Evolutionary conservation across 2,113 vertebrate genomes (phyloP).

Genomic region (Siniperca knerii): DNA sequence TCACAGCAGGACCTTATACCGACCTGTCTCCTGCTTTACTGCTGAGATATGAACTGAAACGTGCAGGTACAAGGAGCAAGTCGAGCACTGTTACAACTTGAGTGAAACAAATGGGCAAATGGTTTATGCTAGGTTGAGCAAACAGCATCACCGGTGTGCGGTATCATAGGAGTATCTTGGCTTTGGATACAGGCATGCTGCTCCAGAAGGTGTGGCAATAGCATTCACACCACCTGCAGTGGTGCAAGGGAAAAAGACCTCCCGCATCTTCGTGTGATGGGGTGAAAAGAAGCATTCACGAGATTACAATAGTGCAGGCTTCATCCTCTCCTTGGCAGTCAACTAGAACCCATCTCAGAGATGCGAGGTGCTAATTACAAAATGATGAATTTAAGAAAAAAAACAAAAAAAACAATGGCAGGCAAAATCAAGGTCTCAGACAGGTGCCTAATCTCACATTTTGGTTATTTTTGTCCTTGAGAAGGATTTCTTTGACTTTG

Average conservation of each 20-base stretch:
- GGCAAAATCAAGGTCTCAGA: conserved; percentile 76
- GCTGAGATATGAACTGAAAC: conserved; percentile 65
- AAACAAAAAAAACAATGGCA: conserved; percentile 77
- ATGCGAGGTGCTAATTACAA: conserved; percentile 87
- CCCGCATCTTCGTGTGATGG: conserved; percentile 84
- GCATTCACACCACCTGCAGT: conserved; percentile 85
- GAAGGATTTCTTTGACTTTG: conserved; percentile 3
- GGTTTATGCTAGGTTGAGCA: conserved; percentile 45
- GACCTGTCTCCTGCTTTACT: conserved; percentile 61
- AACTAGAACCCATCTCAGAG: conserved; percentile 85
- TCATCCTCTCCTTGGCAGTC: conserved; percentile 83
- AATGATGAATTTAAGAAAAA: conserved; percentile 76
- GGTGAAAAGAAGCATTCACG: conserved; percentile 82
- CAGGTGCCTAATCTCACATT: conserved; percentile 41
- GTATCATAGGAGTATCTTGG: conserved; percentile 28
- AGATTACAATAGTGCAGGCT: conserved; percentile 81
- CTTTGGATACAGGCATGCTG: conserved; percentile 49
- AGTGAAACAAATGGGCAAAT: conserved; percentile 63
- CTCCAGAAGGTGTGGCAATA: conserved; percentile 86
- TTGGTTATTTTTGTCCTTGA: conserved; percentile 23
- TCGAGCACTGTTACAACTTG: conserved; percentile 61
- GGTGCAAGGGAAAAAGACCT: conserved; percentile 81
- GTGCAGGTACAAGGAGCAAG: conserved; percentile 38
- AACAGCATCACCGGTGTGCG: conserved; percentile 34
- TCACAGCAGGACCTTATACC: conserved; percentile 63